Percentiles rank a stretch among this genome's conserved stretches.
Evolutionary conservation across 2,113 vertebrate species (phyloP).

Genomic region (Accipiter cooperii): DNA sequence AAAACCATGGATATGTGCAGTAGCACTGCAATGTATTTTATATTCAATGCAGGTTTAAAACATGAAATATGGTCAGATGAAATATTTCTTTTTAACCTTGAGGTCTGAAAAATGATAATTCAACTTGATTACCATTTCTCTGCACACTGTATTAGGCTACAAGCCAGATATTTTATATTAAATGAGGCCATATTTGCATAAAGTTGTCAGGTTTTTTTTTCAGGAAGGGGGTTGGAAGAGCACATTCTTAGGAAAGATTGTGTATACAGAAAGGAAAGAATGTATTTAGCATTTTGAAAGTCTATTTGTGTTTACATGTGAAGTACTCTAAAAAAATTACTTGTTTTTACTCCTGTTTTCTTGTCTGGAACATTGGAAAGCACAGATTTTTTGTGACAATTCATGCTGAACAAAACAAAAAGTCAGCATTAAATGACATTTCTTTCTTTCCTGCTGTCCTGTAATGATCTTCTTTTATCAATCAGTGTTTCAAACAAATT

Average conservation of each 20-base stretch:
- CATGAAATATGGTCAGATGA: neutral
- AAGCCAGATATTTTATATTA: neutral
- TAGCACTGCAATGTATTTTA: neutral
- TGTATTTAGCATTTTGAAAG: neutral
- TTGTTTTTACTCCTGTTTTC: neutral
- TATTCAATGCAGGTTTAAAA: neutral
- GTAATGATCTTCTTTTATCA: neutral
- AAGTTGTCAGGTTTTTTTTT: neutral
- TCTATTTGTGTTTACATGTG: neutral
- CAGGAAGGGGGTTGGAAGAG: neutral
- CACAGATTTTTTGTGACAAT: neutral
- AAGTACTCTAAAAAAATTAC: neutral
- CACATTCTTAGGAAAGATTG: neutral
- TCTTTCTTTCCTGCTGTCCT: neutral
- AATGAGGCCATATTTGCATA: neutral
- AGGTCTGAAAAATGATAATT: neutral
- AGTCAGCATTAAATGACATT: neutral
- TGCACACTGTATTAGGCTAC: neutral
- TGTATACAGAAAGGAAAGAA: neutral
- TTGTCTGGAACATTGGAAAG: neutral
- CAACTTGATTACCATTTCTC: neutral
- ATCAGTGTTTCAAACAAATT: neutral
- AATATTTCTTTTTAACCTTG: slow-evolving; percentile 2
- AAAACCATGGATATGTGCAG: neutral
- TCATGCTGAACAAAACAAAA: neutral